These are phyloP conservation scores for Caenorhabditis zanzibari DNA, from an alignment of 2,888 invertebrate genomes.

Conservation along the genomic window DNA sequence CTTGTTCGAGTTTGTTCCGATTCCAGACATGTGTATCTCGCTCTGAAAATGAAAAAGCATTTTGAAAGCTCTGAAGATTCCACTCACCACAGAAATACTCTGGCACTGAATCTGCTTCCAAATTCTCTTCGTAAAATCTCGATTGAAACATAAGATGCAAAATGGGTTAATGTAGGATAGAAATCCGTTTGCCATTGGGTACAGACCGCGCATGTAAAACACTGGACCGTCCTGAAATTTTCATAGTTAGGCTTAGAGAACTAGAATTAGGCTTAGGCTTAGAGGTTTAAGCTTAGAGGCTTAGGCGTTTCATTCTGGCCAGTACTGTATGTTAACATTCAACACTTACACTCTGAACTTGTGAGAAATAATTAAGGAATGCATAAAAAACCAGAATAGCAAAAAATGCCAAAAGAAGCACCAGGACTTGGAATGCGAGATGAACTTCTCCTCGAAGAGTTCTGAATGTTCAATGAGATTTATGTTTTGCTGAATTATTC, in stretches of 20 bases:
- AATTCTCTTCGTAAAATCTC: conserved; percentile 14
- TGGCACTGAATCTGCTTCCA: background rate
- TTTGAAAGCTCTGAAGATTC: background rate
- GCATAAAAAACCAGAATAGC: conserved; percentile 51
- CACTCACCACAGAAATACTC: background rate
- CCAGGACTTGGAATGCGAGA: conserved; percentile 50
- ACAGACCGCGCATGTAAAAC: conserved; percentile 51
- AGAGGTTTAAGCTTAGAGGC: no score
- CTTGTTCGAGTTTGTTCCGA: conserved; percentile 5
- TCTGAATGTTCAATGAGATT: conserved; percentile 20
- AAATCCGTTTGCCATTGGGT: conserved; percentile 57
- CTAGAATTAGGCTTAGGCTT: no score
- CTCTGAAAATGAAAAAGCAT: conserved; percentile 18
- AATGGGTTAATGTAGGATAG: conserved; percentile 60
- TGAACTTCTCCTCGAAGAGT: conserved; percentile 47
- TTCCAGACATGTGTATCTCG: conserved; percentile 6
- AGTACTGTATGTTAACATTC: no score
- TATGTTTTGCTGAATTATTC: background rate
- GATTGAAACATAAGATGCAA: conserved; percentile 43
- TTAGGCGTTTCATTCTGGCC: no score
- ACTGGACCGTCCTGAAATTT: conserved; percentile 51
- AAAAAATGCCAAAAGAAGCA: conserved; percentile 47
- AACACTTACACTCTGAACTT: conserved; percentile 43
- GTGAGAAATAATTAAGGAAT: conserved; percentile 59
- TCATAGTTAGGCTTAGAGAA: no score